phyloP scores from a whole-genome alignment of 92 coral and sea anemone species.

The Porites rus region DNA sequence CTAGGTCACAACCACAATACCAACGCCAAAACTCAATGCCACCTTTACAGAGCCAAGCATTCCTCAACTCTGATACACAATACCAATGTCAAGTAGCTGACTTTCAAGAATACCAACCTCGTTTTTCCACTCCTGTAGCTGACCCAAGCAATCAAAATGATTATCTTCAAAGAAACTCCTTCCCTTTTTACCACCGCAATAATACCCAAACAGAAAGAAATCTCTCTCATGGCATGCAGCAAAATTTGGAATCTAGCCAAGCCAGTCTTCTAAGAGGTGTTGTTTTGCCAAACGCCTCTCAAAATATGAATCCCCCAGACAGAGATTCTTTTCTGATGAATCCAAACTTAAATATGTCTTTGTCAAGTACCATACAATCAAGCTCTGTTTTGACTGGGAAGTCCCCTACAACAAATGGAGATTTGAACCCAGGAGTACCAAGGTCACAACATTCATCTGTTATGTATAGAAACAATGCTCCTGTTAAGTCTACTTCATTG shows the following conservation, averaged over 20 bases:
- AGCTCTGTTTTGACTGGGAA: slow-evolving; percentile 24
- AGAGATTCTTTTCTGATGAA: slow-evolving; percentile 17
- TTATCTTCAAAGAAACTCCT: slow-evolving; percentile 75
- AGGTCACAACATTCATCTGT: slow-evolving; percentile 26
- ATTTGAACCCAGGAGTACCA: slow-evolving; percentile 29
- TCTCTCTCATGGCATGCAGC: slow-evolving; percentile 34
- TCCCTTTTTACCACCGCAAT: slow-evolving; percentile 78
- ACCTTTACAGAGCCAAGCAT: slow-evolving; percentile 40
- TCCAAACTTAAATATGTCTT: slow-evolving; percentile 35
- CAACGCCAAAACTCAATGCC: slow-evolving; percentile 90
- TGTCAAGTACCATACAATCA: slow-evolving; percentile 30
- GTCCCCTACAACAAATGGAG: slow-evolving; percentile 34
- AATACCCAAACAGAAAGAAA: slow-evolving; percentile 64
- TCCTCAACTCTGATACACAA: slow-evolving; percentile 30
- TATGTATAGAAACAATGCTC: slow-evolving; percentile 30
- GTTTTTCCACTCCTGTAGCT: slow-evolving; percentile 26
- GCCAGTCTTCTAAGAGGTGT: slow-evolving; percentile 40
- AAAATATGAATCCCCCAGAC: slow-evolving; percentile 8
- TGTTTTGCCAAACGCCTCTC: slow-evolving; percentile 45
- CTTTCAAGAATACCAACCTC: slow-evolving; percentile 39
- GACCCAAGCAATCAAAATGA: slow-evolving; percentile 50
- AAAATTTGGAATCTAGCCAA: slow-evolving; percentile 41
- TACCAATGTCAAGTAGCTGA: slow-evolving; percentile 31
- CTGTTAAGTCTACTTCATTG: slow-evolving; percentile 30
- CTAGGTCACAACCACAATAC: slow-evolving; percentile 63